Conservation (phyloP, 2,888 invertebrate genomes). For the Nycteola revayana region DNA sequence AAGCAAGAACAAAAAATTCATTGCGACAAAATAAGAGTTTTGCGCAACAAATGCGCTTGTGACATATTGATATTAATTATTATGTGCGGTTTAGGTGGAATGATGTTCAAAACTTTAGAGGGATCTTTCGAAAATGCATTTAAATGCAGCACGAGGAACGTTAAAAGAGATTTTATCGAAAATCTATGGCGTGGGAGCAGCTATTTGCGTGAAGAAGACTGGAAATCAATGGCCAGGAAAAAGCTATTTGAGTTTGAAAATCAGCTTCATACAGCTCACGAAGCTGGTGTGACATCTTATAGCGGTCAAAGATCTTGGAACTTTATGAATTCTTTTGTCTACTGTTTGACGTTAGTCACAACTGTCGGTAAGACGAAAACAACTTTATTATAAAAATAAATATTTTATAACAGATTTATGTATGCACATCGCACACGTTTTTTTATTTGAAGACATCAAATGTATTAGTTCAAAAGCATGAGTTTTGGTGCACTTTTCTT, state of each 20-base stretch:
- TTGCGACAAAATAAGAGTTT: conserved; percentile 72
- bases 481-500: too few relatives aligned
- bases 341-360: conserved; percentile 92
- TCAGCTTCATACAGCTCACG: conserved; percentile 91
- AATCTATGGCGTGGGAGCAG: conserved; percentile 91
- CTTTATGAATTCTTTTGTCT: conserved; percentile 93
- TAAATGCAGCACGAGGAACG: conserved; percentile 93
- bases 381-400: too few relatives aligned
- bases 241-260: conserved; percentile 93
- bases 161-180: conserved; percentile 93
- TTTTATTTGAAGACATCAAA: too few relatives aligned
- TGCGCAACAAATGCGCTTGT: conserved; percentile 86
- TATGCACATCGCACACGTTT: too few relatives aligned
- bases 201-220: conserved; percentile 92
- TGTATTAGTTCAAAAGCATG: too few relatives aligned
- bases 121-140: conserved; percentile 92
- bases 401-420: too few relatives aligned
- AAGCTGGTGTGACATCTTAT: conserved; percentile 91
- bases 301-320: conserved; percentile 94
- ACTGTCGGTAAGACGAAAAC: conserved; percentile 91
- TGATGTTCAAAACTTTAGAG: conserved; percentile 91
- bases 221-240: conserved; percentile 92
- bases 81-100: conserved; percentile 89
- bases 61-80: conserved; percentile 86
- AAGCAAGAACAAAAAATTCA: conserved; percentile 81